A percentile compares a stretch with the other conserved stretches of the same genome.
Evolutionary conservation across 2,113 vertebrate genomes (phyloP).

Genomic region (Laticauda laticaudata): DNA sequence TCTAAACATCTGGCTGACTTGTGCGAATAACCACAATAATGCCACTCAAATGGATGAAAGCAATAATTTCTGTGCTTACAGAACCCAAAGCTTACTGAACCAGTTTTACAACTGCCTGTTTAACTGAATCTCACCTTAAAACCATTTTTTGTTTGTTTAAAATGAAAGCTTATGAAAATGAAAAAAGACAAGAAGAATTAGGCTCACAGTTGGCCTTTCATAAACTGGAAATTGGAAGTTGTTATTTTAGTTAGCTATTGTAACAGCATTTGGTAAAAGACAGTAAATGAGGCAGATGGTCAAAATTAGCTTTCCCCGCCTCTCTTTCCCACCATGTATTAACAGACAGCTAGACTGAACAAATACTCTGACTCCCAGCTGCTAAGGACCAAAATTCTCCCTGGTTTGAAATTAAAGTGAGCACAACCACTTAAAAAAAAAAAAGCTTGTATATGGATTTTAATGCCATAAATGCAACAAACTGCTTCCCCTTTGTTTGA

Average conservation of each 20-base stretch:
- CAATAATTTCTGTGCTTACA: not conserved
- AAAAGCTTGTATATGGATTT: not conserved
- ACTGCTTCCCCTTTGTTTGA: not conserved
- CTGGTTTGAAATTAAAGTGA: not conserved
- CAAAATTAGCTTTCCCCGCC: not conserved
- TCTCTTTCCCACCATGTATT: not conserved
- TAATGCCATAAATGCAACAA: not conserved
- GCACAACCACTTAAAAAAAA: not conserved
- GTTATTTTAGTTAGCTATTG: conserved; percentile 6
- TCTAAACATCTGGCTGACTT: not conserved
- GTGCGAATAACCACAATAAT: no score
- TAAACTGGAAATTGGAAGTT: not conserved
- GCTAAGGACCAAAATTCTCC: not conserved
- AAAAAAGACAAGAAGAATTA: conserved; percentile 26
- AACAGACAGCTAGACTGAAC: conserved; percentile 21
- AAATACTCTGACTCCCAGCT: conserved; percentile 19
- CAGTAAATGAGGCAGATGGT: conserved; percentile 19
- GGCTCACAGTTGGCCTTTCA: conserved; percentile 1
- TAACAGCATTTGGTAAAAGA: conserved; percentile 12
- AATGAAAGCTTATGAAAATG: conserved; percentile 49
- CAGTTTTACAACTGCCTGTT: conserved; percentile 53
- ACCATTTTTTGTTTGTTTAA: conserved; percentile 46
- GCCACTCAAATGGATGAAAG: conserved; percentile 49
- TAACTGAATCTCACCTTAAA: conserved; percentile 58
- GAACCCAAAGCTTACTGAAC: conserved; percentile 56